Evolutionary conservation across 2,888 invertebrate species (phyloP).

Genomic region (Oxystoma pomonae): DNA sequence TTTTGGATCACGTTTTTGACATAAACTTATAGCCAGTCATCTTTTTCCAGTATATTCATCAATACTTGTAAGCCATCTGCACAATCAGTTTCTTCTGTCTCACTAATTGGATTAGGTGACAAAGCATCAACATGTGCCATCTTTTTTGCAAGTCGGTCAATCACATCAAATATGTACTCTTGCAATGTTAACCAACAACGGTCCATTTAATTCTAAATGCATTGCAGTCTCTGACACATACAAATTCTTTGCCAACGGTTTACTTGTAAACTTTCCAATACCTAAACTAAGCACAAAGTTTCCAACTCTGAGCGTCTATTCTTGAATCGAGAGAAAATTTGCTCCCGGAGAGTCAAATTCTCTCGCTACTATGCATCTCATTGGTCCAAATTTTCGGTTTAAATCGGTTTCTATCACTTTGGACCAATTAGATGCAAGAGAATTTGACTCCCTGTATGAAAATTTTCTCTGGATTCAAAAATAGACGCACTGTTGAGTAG

Average conservation of each 20-base stretch:
- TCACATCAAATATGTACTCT: slow-evolving; percentile 7
- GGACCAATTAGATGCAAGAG: no score
- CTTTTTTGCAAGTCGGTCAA: slow-evolving; percentile 19
- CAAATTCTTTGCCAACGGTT: slow-evolving; percentile 18
- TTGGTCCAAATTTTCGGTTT: no score
- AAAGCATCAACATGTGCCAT: slow-evolving; percentile 39
- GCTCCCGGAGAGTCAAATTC: neutral
- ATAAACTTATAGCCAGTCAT: neutral
- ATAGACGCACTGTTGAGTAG: no score
- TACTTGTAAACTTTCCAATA: slow-evolving; percentile 15
- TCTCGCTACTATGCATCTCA: no score
- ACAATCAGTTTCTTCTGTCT: slow-evolving; percentile 2
- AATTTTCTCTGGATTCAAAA: no score
- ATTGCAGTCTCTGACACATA: slow-evolving; percentile 19
- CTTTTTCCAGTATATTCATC: neutral
- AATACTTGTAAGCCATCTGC: neutral
- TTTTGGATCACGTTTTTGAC: no score
- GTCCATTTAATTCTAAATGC: slow-evolving; percentile 13
- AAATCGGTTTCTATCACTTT: no score
- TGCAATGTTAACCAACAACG: slow-evolving; percentile 1
- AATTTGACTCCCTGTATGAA: no score
- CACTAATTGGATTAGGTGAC: slow-evolving; percentile 24
- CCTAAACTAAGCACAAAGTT: slow-evolving; percentile 12
- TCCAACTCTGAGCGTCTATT: slow-evolving; percentile 7
- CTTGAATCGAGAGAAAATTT: neutral